These are phyloP conservation scores for Genyomyrus donnyi DNA, from an alignment of 2,113 vertebrate species.

Conservation along the genomic window DNA sequence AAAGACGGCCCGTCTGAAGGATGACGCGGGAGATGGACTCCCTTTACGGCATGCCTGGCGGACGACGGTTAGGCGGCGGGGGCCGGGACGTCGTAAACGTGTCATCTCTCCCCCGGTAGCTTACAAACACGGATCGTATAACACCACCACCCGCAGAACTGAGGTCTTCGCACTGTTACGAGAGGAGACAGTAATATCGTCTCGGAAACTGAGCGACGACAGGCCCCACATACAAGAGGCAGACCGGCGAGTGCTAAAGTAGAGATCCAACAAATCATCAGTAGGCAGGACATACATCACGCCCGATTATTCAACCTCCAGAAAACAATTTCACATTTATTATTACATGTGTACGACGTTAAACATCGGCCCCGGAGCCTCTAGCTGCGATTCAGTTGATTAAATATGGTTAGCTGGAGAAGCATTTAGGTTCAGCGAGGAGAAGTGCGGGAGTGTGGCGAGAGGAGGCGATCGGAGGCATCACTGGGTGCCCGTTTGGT, in stretches of 20 bases:
- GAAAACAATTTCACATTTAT: neutral
- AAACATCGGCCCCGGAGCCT: neutral
- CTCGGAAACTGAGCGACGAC: conserved; percentile 51
- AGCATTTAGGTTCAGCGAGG: neutral
- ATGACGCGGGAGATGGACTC: neutral
- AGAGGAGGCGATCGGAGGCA: conserved; percentile 34
- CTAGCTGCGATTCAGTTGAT: neutral
- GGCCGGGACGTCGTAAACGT: conserved; percentile 50
- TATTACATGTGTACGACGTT: neutral
- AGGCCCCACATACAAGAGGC: conserved; percentile 43
- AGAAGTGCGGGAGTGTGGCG: conserved; percentile 36
- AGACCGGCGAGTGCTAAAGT: conserved; percentile 22
- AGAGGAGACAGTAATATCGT: conserved; percentile 50
- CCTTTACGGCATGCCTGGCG: conserved; percentile 15
- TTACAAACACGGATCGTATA: conserved; percentile 62
- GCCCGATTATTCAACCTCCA: neutral
- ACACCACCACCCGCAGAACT: conserved; percentile 56
- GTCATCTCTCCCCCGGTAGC: conserved; percentile 53
- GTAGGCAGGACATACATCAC: neutral
- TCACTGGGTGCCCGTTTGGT: conserved; percentile 51
- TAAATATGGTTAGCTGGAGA: neutral
- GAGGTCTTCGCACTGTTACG: conserved; percentile 43
- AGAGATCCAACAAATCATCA: neutral
- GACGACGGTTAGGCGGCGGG: conserved; percentile 37
- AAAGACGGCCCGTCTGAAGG: neutral